Conservation (phyloP, 2,113 vertebrate species). For the Peromyscus californicus region DNA sequence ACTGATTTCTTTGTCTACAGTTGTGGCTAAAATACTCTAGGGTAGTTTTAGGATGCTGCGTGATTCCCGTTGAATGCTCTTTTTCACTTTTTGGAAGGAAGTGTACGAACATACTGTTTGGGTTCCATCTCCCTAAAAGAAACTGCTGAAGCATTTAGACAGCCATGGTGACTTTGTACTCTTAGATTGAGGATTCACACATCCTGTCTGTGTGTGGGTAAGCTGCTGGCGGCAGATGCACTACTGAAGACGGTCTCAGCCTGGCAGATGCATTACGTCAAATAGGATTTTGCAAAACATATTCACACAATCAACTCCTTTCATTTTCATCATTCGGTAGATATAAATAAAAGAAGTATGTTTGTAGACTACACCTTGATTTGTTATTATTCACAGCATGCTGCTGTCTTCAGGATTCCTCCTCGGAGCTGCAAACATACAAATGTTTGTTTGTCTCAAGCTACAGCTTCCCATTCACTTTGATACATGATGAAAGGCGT, state of each 20-base stretch:
- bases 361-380: slow-evolving; percentile 35
- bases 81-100: background rate
- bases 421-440: background rate
- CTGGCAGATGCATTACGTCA: background rate
- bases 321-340: background rate
- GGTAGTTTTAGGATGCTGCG: background rate
- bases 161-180: slow-evolving; percentile 3
- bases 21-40: slow-evolving; percentile 8
- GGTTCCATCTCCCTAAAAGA: slow-evolving; percentile 13
- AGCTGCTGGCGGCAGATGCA: background rate
- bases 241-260: background rate
- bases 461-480: background rate
- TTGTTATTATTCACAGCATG: slow-evolving; percentile 8
- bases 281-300: slow-evolving; percentile 51
- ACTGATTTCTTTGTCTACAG: background rate
- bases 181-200: slow-evolving; percentile 2
- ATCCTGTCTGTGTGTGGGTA: slow-evolving; percentile 12
- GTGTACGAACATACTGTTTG: background rate
- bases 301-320: background rate
- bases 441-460: slow-evolving; percentile 54
- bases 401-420: slow-evolving; percentile 50
- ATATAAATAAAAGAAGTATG: slow-evolving; percentile 33
- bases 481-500: background rate
- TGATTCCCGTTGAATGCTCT: background rate
- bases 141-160: background rate